A percentile compares a stretch with the other conserved stretches of the same genome.
phyloP scores from a whole-genome alignment of 2,113 vertebrate genomes.

The Turnix velox region DNA sequence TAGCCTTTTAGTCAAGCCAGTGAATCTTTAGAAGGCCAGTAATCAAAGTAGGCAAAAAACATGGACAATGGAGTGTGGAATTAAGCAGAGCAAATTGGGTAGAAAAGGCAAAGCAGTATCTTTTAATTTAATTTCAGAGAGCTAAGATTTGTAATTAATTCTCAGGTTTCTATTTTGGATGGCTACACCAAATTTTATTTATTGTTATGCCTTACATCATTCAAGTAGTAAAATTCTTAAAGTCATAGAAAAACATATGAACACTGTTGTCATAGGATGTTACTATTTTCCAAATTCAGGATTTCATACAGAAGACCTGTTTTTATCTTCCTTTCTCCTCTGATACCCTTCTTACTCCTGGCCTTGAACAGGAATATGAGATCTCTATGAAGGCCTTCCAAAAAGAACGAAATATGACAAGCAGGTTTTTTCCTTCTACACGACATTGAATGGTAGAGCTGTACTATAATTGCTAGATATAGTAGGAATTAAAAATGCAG shows the following conservation, averaged over 20 bases:
- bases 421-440: not conserved
- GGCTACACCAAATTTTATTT: not conserved
- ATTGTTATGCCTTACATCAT: accelerated
- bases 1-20: not conserved
- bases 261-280: not conserved
- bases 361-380: not conserved
- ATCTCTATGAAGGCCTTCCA: not conserved
- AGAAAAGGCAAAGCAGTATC: not conserved
- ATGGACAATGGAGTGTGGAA: not conserved
- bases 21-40: not conserved
- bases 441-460: not conserved
- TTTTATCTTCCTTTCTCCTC: not conserved
- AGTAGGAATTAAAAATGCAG: too few relatives aligned
- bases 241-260: not conserved
- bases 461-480: not conserved
- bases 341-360: not conserved
- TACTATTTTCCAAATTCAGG: not conserved
- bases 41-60: not conserved
- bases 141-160: not conserved
- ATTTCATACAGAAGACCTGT: not conserved
- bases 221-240: not conserved
- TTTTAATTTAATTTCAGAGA: not conserved
- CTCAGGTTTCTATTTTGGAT: not conserved
- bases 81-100: not conserved
- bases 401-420: not conserved